phyloP scores from a whole-genome alignment of 2,888 invertebrate species.

The Ornithoptera alexandrae region DNA sequence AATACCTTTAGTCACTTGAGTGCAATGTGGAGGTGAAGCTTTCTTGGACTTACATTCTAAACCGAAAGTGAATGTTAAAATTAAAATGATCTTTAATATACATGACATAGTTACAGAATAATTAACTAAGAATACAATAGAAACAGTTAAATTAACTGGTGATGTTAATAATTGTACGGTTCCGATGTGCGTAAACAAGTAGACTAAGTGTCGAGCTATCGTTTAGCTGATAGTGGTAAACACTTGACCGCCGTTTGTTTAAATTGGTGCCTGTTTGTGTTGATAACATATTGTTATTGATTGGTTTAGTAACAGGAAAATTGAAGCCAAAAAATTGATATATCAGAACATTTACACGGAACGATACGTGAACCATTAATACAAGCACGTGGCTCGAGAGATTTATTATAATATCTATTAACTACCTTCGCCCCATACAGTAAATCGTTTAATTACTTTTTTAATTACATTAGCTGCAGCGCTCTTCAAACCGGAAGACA shows the following conservation, averaged over 20 bases:
- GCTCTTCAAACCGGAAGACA: too few species aligned
- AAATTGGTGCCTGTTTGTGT: neutral
- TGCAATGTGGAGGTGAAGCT: conserved; percentile 56
- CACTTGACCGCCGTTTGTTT: neutral
- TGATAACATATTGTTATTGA: neutral
- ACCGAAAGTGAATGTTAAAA: conserved; percentile 30
- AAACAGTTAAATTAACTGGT: neutral
- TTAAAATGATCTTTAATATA: neutral
- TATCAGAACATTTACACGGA: neutral
- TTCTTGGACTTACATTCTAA: conserved; percentile 38
- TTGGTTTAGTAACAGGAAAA: neutral
- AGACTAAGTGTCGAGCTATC: neutral
- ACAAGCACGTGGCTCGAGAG: too few species aligned
- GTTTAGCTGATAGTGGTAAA: neutral
- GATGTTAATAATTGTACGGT: neutral
- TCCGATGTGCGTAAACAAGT: neutral
- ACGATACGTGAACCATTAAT: neutral
- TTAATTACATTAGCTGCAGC: too few species aligned
- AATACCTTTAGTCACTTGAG: conserved; percentile 57
- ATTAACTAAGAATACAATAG: neutral
- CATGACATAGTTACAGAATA: neutral
- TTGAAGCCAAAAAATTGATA: too few species aligned
- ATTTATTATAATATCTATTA: too few species aligned
- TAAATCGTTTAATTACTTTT: too few species aligned
- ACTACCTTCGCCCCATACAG: too few species aligned